phyloP scores from a whole-genome alignment of 2,797 vertebrate species.

The Semaprochilodus insignis region DNA sequence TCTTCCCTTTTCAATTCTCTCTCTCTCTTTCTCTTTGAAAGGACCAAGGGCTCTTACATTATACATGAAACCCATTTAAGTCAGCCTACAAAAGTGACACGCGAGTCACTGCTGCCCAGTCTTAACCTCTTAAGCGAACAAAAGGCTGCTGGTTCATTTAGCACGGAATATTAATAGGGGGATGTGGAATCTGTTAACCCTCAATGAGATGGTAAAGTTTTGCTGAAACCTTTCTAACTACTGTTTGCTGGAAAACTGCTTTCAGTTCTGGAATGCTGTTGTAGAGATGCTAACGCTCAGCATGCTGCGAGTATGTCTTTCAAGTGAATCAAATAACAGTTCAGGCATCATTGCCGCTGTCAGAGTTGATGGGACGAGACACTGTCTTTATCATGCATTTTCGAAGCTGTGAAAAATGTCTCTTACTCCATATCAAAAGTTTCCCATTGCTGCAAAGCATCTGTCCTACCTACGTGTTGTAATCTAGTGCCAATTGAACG shows the following conservation, averaged over 20 bases:
- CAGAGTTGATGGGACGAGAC: not conserved
- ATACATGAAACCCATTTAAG: slow-evolving; percentile 32
- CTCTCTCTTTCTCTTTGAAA: slow-evolving; percentile 11
- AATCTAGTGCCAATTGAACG: not conserved
- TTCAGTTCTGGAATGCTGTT: not conserved
- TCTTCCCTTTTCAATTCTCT: slow-evolving; percentile 37
- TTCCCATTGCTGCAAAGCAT: not conserved
- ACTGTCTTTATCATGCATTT: not conserved
- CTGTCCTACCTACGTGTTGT: not conserved
- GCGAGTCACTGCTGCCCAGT: not conserved
- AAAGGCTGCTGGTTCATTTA: not conserved
- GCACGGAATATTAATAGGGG: not conserved
- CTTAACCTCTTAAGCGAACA: not conserved
- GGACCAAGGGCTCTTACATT: slow-evolving; percentile 38
- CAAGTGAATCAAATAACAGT: not conserved
- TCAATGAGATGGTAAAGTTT: not conserved
- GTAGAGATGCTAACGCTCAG: not conserved
- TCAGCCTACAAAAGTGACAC: not conserved
- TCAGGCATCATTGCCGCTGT: not conserved
- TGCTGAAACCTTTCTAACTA: not conserved
- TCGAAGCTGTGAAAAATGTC: not conserved
- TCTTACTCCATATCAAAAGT: not conserved
- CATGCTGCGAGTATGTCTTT: not conserved
- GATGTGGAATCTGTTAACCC: not conserved
- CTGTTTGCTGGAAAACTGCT: not conserved